These are phyloP conservation scores for Cichladusa arquata DNA, from an alignment of 2,113 vertebrate species.

Conservation along the genomic window DNA sequence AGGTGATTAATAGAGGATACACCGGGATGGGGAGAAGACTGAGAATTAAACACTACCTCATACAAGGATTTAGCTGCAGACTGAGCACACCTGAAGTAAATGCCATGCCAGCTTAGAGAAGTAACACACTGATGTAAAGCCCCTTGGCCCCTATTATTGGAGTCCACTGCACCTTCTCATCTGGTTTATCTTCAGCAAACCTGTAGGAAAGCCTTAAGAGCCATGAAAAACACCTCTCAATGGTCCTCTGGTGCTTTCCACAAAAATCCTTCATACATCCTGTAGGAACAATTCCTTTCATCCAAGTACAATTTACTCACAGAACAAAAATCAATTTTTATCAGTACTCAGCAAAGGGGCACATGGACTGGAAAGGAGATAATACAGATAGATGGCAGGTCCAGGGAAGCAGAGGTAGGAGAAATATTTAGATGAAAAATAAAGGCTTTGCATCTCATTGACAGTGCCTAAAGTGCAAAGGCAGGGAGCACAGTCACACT, in stretches of 20 bases:
- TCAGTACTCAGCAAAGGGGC: background rate
- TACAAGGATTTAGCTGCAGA: background rate
- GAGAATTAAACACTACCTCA: background rate
- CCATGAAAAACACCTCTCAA: background rate
- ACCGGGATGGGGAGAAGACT: background rate
- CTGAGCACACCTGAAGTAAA: background rate
- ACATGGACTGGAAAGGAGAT: background rate
- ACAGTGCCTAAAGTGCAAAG: background rate
- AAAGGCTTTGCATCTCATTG: background rate
- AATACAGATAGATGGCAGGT: background rate
- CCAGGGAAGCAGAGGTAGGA: background rate
- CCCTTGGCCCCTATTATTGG: background rate
- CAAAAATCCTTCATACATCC: background rate
- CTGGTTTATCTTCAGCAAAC: background rate
- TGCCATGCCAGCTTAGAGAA: background rate
- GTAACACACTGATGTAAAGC: background rate
- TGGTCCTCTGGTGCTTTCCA: background rate
- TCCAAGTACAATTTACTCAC: background rate
- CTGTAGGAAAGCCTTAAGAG: background rate
- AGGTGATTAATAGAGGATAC: background rate
- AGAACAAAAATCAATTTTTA: conserved; percentile 23
- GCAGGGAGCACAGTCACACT: background rate
- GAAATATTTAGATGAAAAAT: background rate
- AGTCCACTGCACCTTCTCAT: background rate
- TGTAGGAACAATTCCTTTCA: conserved; percentile 4